A percentile compares a stretch with the other conserved stretches of the same genome.
These are phyloP conservation scores for Thinocorus orbignyianus DNA, from an alignment of 2,113 vertebrate genomes.

Conservation along the genomic window DNA sequence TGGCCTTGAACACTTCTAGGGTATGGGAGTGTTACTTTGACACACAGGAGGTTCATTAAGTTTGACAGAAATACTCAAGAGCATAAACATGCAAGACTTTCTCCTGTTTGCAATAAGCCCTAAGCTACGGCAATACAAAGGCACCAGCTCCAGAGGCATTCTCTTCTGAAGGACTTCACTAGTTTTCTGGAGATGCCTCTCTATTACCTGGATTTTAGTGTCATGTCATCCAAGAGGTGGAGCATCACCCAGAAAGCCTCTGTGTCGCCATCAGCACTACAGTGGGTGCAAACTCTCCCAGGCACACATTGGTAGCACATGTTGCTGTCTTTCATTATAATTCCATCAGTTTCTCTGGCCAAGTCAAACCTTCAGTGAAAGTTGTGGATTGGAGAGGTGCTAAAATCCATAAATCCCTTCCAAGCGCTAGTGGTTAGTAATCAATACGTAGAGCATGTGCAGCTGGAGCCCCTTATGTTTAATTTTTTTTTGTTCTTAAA, in stretches of 20 bases:
- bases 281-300: background rate
- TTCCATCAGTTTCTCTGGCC: conserved; percentile 2
- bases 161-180: background rate
- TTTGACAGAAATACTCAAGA: background rate
- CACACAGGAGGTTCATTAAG: background rate
- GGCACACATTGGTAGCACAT: background rate
- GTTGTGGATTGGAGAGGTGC: conserved; percentile 50
- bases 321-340: conserved; percentile 32
- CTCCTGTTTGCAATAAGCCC: background rate
- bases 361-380: conserved; percentile 41
- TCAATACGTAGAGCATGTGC: conserved; percentile 3
- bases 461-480: conserved; percentile 41
- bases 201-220: background rate
- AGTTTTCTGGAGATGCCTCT: background rate
- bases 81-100: background rate
- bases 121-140: background rate
- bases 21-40: background rate
- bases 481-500: conserved; percentile 52
- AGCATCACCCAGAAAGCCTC: background rate
- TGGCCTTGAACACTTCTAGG: too few relatives aligned
- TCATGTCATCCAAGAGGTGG: background rate
- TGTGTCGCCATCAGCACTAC: background rate
- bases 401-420: conserved; percentile 64
- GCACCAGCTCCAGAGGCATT: background rate
- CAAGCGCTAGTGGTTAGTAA: conserved; percentile 46